phyloP scores from a whole-genome alignment of 2,797 vertebrate species.

The Botia almorhae region DNA sequence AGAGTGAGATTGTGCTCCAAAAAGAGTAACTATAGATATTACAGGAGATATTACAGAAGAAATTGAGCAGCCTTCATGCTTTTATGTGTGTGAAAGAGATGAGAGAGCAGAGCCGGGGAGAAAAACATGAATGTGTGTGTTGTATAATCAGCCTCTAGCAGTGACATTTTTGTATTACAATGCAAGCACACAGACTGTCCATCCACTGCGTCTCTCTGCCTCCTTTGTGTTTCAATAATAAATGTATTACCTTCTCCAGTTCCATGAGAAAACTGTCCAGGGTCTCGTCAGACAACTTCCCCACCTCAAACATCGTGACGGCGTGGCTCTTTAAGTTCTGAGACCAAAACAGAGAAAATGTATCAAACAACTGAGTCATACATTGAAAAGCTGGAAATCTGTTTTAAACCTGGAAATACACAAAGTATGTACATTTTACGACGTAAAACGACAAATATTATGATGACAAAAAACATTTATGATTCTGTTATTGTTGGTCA shows the following conservation, averaged over 20 bases:
- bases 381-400: no score
- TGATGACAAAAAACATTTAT: not conserved
- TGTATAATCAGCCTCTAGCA: slow-evolving; percentile 45
- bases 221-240: slow-evolving; percentile 50
- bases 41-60: slow-evolving; percentile 11
- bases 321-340: slow-evolving; percentile 99
- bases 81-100: slow-evolving; percentile 9
- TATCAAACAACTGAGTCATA: not conserved
- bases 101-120: slow-evolving; percentile 8
- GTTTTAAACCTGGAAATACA: no score
- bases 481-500: no score
- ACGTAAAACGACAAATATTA: no score
- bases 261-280: slow-evolving; percentile 97
- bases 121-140: slow-evolving; percentile 30
- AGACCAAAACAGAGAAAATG: slow-evolving; percentile 16
- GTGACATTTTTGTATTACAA: slow-evolving; percentile 37
- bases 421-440: no score
- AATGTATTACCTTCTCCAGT: slow-evolving; percentile 89
- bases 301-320: slow-evolving; percentile 99
- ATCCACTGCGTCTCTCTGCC: slow-evolving; percentile 42
- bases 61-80: slow-evolving; percentile 19
- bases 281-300: slow-evolving; percentile 96
- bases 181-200: slow-evolving; percentile 35
- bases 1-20: slow-evolving; percentile 3
- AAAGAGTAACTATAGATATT: slow-evolving; percentile 12